Evolutionary conservation across 1,140 invertebrate genomes (phyloP), one percentile per base, ranked within the genome.

Genomic region (Elysia chlorotica): DNA sequence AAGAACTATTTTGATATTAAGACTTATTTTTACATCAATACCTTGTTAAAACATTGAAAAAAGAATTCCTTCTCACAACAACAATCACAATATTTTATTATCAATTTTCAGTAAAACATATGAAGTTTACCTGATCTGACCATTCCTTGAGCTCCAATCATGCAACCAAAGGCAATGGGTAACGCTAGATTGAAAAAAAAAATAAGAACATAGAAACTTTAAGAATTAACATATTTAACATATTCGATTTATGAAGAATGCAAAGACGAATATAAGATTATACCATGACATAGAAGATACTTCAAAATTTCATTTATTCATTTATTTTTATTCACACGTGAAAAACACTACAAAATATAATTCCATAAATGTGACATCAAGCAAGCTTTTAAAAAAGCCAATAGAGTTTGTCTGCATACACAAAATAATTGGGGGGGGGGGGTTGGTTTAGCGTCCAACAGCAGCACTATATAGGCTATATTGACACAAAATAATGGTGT

Each of bases 71-170:
- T 10, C 10, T 48, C 10, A 10, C 41, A 14, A 48, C n/a, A 48
- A 48, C n/a, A 48, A 48, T 48, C 10, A 14, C 41, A 10, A 10
- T 14, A 48, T 10, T 14, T 10, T n/a, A 48, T 10, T 48, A n/a
- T n/a, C 10, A 48, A 48, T 10, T n/a, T 48, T n/a, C 10, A n/a
- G 10, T 48, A 48, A 10, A 48, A 48, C 10, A 48, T n/a, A 48
- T 48, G 41, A 48, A n/a, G 30, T 59, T 37, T 71, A 71, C 69
- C 69, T 25, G 31, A 37, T 53, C 25, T 71, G 1, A 71, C 69
- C n/a, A 71, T 1, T 25, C 28, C 31, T 23, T 62, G 53, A 41
- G 59, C 37, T 36, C 2, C 69, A 17, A 37, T 1, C 57, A 71
- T 71, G 17, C 6, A 23, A 0, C 69, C 69, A 38, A 41, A 1